Conservation (phyloP, 30 jellyfish, hydroid and myxozoan genomes). For the Cassiopea xamachana region DNA sequence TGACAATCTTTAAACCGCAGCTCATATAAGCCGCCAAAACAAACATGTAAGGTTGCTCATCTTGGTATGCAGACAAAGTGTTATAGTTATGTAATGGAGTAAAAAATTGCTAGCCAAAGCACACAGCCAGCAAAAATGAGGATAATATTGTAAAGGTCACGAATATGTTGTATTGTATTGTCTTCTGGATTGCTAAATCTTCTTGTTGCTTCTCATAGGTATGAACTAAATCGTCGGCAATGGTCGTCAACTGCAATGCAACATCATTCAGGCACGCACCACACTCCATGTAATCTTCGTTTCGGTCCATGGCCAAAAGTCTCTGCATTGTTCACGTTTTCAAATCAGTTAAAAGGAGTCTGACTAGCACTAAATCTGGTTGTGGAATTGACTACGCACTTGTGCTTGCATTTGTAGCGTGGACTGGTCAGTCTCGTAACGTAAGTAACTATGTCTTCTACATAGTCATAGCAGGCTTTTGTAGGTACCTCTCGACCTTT, state of each 20-base stretch:
- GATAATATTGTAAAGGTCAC: neutral
- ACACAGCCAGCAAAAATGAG: conserved; percentile 6
- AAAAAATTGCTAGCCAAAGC: neutral
- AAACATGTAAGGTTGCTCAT: no score
- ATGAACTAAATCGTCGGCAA: conserved; percentile 1
- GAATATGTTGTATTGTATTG: neutral
- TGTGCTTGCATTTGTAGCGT: neutral
- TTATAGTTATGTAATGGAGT: neutral
- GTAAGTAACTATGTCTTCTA: neutral
- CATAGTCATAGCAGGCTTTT: conserved; percentile 26
- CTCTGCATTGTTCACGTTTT: neutral
- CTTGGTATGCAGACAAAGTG: no score
- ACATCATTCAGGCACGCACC: neutral
- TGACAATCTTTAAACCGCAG: no score
- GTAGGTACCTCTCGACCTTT: conserved; percentile 46
- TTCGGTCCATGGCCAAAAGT: neutral
- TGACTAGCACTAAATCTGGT: neutral
- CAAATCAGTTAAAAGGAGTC: neutral
- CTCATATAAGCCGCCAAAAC: no score
- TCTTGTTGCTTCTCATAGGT: neutral
- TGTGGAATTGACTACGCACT: neutral
- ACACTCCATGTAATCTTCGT: neutral
- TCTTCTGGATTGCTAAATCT: neutral
- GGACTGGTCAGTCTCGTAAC: neutral
- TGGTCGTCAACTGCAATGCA: conserved; percentile 1